Evolutionary conservation across 1,140 invertebrate genomes (phyloP).

Genomic region (Trachelipus rathkii): DNA sequence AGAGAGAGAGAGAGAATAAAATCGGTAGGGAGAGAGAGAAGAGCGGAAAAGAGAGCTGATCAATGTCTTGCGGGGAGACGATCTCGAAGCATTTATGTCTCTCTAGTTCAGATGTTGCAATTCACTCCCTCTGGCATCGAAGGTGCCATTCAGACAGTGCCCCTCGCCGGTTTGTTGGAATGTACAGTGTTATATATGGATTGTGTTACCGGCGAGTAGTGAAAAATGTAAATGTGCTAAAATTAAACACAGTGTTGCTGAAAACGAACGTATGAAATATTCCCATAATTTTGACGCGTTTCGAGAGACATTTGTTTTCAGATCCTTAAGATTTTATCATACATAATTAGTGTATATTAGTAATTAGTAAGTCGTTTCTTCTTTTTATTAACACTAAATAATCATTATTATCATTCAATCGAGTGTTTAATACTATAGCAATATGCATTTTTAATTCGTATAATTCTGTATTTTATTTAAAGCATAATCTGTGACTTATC

Average conservation of each 20-base stretch:
- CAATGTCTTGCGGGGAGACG: slow-evolving; percentile 1
- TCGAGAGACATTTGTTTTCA: background rate
- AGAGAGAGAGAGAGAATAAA: background rate
- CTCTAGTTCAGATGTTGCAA: background rate
- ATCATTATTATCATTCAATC: too few species aligned
- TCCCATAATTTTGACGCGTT: too few species aligned
- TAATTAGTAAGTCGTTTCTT: background rate
- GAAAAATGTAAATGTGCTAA: background rate
- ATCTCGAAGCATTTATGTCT: background rate
- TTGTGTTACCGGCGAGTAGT: background rate
- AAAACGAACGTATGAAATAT: background rate
- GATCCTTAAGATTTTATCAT: background rate
- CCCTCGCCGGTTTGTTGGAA: background rate
- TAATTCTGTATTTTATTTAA: background rate
- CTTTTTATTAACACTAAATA: too few species aligned
- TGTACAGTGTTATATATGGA: background rate
- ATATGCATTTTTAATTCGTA: too few species aligned
- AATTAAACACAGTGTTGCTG: background rate
- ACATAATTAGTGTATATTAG: too few species aligned
- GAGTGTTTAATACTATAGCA: too few species aligned
- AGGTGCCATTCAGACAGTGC: background rate
- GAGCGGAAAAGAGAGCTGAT: background rate
- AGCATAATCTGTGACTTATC: too few species aligned
- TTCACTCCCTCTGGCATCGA: background rate
- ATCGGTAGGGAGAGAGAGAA: background rate